phyloP scores from a whole-genome alignment of 2,797 vertebrate species.

The Eulemur rubriventer region DNA sequence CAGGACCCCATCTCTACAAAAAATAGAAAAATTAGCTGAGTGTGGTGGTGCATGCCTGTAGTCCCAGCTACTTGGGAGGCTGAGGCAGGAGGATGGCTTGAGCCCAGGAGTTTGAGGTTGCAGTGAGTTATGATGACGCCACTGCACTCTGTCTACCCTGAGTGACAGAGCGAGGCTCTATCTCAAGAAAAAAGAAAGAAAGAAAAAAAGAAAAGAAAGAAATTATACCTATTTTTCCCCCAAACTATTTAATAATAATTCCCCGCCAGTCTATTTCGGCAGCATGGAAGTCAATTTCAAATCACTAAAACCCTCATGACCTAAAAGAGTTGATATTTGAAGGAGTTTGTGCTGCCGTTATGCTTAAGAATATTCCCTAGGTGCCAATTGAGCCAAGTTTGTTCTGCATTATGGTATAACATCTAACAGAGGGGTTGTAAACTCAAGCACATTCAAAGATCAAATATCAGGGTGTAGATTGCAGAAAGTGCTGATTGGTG shows the following conservation, averaged over 20 bases:
- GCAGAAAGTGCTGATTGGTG: neutral
- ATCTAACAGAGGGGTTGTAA: neutral
- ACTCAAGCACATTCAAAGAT: neutral
- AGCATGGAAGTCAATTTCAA: constrained; percentile 30
- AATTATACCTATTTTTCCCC: neutral
- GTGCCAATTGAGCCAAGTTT: constrained; percentile 44
- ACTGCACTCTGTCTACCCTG: neutral
- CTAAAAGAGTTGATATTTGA: constrained; percentile 40
- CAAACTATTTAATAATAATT: constrained; percentile 1
- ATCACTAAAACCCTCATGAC: constrained; percentile 9
- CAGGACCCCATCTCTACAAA: neutral
- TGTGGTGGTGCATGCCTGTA: neutral
- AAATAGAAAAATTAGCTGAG: neutral
- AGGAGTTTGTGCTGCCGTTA: neutral
- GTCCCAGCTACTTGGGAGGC: neutral
- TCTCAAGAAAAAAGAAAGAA: neutral
- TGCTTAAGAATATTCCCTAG: neutral
- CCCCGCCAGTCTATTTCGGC: neutral
- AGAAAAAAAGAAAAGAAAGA: neutral
- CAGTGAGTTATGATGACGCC: neutral
- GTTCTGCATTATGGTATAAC: constrained; percentile 16
- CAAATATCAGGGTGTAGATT: constrained; percentile 3
- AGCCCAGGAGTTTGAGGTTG: neutral
- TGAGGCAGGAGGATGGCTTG: neutral
- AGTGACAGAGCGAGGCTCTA: neutral